Base-by-base conservation (phyloP, 2,113 vertebrate species). In the Coreoperca whiteheadi region DNA sequence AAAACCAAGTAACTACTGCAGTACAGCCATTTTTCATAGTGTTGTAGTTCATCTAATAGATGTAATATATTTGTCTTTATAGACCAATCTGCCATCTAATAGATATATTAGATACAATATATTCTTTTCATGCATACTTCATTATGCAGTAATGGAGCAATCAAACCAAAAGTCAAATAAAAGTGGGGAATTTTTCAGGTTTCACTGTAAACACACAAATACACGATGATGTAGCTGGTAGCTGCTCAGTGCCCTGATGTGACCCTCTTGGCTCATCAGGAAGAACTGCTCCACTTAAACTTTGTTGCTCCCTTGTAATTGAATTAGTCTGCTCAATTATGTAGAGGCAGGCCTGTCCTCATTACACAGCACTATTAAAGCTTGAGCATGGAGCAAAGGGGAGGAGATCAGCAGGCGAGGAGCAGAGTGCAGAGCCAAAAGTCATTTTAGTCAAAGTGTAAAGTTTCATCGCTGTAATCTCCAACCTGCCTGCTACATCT, bases 241-340 rank as follows among this genome's bases (percentile, higher is more conserved):
- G 87, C 82, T 51, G 80, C 84, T 86, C 41, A 0, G 74, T 83
- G 77, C 50, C 89, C 89, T 53, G 77, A 82, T 85, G 71, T 87
- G 84, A 91, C 87, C 87, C 88, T 57, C 81, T 77, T 74, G 76
- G 78, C 87, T 88, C 83, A 72, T 94, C 90, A 82, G 88, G 79
- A 91, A 90, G 89, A 92, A 91, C 84, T 81, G 88, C 86, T 92
- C 88, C 86, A 92, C 89, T 94, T 95, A 92, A 94, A 94, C 90
- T 93, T 90, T 87, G 91, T 87, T 94, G 90, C 90, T 93, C 83
- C 81, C 88, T 88, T 89, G 83, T 93, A 94, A 94, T 94, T 93
- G 86, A 94, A 94, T 94, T 91, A 93, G 86, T 82, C 83, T 92
- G 85, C 87, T 93, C 84, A 92, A 91, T 94, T 94, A 93, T 93